Percentiles rank a stretch among this genome's conserved stretches.
phyloP scores from a whole-genome alignment of 2,797 vertebrate genomes.

The Rachycentron canadum region DNA sequence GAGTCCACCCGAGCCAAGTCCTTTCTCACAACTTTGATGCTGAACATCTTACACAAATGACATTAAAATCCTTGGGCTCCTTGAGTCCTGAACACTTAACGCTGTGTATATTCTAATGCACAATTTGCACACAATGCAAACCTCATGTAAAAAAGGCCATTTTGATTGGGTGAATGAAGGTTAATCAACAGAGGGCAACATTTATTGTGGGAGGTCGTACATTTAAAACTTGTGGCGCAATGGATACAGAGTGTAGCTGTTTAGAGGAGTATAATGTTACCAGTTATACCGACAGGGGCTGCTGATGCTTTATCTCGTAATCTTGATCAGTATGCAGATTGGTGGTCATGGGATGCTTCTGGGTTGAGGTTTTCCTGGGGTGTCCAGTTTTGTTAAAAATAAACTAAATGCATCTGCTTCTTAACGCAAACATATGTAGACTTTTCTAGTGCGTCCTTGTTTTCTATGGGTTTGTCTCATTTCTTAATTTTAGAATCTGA shows the following conservation, averaged over 20 bases:
- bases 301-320: not conserved
- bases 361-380: no score
- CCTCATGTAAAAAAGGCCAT: conserved; percentile 62
- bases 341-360: no score
- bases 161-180: not conserved
- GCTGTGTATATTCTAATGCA: not conserved
- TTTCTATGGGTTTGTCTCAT: no score
- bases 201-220: not conserved
- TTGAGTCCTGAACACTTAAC: not conserved
- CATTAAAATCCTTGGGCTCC: conserved; percentile 51
- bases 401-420: not conserved
- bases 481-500: no score
- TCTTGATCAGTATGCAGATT: conserved; percentile 10
- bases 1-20: not conserved
- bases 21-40: conserved; percentile 7
- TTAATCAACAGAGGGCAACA: not conserved
- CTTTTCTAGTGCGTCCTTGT: no score
- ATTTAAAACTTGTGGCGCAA: not conserved
- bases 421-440: not conserved
- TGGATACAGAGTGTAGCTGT: not conserved
- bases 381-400: no score
- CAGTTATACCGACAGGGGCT: not conserved
- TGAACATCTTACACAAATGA: conserved; percentile 68
- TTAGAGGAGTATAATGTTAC: not conserved
- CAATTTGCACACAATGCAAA: conserved; percentile 76